Evolutionary conservation across 2,113 vertebrate genomes (phyloP).

Genomic region (Speoplatyrhinus poulsoni): DNA sequence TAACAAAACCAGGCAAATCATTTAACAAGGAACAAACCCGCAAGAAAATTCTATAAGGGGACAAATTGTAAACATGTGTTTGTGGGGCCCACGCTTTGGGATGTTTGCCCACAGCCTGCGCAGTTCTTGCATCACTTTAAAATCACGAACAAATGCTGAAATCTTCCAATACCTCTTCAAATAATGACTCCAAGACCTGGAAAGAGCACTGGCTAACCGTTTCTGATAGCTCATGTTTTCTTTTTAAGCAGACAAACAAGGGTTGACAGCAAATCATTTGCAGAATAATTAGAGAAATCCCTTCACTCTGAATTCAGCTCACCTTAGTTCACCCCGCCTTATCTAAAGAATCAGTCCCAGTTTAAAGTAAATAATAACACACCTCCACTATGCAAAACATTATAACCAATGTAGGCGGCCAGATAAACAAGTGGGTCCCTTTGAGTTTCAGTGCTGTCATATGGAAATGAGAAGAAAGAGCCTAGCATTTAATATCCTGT

Average conservation of each 20-base stretch:
- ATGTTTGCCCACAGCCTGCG: constrained; percentile 29
- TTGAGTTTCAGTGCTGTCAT: constrained; percentile 39
- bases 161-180: constrained; percentile 57
- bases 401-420: constrained; percentile 41
- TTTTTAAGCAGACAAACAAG: constrained; percentile 51
- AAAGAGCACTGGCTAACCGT: constrained; percentile 43
- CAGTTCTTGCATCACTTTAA: constrained; percentile 50
- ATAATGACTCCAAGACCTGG: constrained; percentile 51
- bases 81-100: constrained; percentile 53
- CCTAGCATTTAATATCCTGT: constrained; percentile 51
- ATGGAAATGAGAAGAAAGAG: constrained; percentile 50
- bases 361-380: constrained; percentile 35
- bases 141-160: constrained; percentile 62
- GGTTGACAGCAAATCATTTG: constrained; percentile 46
- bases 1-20: constrained; percentile 66
- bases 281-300: constrained; percentile 22
- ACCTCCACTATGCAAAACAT: constrained; percentile 30
- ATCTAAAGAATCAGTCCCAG: constrained; percentile 24
- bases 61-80: constrained; percentile 77
- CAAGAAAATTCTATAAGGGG: constrained; percentile 68
- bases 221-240: constrained; percentile 45
- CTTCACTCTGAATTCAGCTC: constrained; percentile 24
- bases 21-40: constrained; percentile 73
- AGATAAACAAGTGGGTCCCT: constrained; percentile 15
- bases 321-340: constrained; percentile 48